Evolutionary conservation across 2,797 vertebrate species (phyloP), one percentile per base, ranked within the genome.

Genomic region (Lagocephalus sceleratus): DNA sequence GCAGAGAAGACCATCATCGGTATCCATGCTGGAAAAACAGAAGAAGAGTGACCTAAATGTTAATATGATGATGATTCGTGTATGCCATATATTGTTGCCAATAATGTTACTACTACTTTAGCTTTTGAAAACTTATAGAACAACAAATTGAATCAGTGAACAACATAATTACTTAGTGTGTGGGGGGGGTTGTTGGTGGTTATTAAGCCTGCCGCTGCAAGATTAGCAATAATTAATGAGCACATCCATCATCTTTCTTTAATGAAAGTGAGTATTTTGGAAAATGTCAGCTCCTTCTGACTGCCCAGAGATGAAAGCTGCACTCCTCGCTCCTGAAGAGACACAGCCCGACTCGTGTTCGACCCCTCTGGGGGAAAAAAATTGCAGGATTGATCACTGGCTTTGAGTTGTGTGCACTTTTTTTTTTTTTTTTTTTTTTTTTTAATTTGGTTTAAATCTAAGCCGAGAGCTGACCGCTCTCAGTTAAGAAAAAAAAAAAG

Each of bases 321-420:
- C 12, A 8, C 9, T 11, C 26, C 6, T 29, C 7, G 26, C 26
- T 5, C 11, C 32, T 35, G 32, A 35, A 35, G 32, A 35, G 12
- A 12, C 12, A 10, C 32, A 12, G 12, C 14, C 32, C 11, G 7
- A 3, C 26, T 29, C 32, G 14, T 12, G 12, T 35, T 11, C 12
- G 12, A 12, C 3, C 11, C 32, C 14, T 3, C 9, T 4, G 11
- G 66, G 20, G n/a, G n/a, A n/a, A n/a, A n/a, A 65, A 68, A 76
- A 76, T 47, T 57, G 55, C 50, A 59, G 39, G 63, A 38, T 11
- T 35, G 69, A 73, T 76, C 54, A 66, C 82, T 71, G 73, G 66
- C 75, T 63, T 5, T 1, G n/a, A 26, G 45, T 68, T n/a, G 72
- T 73, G 69, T 65, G 32, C 68, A 67, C 50, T 48, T 71, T n/a